Conservation (phyloP, 2,888 invertebrate species). For the Timandra comae region DNA sequence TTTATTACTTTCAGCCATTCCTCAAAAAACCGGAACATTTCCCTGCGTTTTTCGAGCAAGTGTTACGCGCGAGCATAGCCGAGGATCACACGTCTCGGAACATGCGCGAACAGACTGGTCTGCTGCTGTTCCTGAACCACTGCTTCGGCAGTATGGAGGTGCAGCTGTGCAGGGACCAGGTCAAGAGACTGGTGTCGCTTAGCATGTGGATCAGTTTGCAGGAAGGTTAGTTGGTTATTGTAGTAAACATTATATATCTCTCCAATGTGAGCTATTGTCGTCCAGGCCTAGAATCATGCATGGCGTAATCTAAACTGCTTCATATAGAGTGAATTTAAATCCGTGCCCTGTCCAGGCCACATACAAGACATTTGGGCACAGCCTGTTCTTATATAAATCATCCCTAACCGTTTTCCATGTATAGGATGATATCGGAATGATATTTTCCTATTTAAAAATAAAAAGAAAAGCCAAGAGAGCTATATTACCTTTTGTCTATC, state of each 20-base stretch:
- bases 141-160: constrained; percentile 99
- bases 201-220: constrained; percentile 96
- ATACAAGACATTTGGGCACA: too few species aligned
- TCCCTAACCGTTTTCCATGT: too few species aligned
- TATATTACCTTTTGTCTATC: too few species aligned
- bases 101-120: constrained; percentile 87
- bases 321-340: too few species aligned
- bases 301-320: background rate
- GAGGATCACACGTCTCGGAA: constrained; percentile 62
- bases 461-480: too few species aligned
- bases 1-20: too few species aligned
- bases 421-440: too few species aligned
- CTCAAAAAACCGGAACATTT: constrained; percentile 86
- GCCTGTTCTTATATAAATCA: too few species aligned
- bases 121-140: constrained; percentile 95
- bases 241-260: background rate
- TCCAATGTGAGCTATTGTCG: background rate
- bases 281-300: background rate
- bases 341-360: too few species aligned
- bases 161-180: constrained; percentile 93
- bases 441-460: too few species aligned
- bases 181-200: constrained; percentile 92
- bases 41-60: constrained; percentile 88
- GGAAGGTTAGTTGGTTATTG: constrained; percentile 69
- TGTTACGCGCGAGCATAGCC: constrained; percentile 84